Evolutionary conservation across 2,113 vertebrate species (phyloP), one percentile per base, ranked within the genome.

Genomic region (Xiphophorus hellerii): DNA sequence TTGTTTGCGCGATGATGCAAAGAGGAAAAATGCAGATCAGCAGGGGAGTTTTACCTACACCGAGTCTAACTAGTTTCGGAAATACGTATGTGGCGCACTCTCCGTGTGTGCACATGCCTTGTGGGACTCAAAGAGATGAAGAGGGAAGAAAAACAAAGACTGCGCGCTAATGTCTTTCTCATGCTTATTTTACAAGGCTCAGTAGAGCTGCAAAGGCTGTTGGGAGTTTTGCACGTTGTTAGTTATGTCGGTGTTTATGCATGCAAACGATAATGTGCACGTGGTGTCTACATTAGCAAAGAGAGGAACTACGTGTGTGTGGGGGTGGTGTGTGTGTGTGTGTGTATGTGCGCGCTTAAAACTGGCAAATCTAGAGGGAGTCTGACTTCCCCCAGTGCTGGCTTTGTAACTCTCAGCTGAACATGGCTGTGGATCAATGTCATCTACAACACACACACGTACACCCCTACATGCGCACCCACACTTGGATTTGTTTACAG

Each of bases 381-480:
- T 71, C 69, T 69, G 76, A 78, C 80, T 84, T 90, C 69, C 71
- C 74, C 27, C 22, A 62, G 78, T 82, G 87, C 73, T 83, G 81
- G 77, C 80, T 87, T 82, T 86, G 80, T 84, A 89, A 83, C 63
- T 77, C 76, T 76, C 85, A 79, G 78, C 81, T 82, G 78, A 85
- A 84, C 82, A 81, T 90, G 83, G 91, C 79, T 78, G 74, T 31
- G 64, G 82, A 90, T 93, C 88, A 88, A 82, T 90, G 85, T 78
- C 76, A 75, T 83, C 51, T 42, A 48, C 70, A 64, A 12, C 61
- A 72, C 74, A 73, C 78, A 81, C 73, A 44, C 66, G 48, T 4
- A 51, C 67, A 44, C n/a, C 48, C 65, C 65, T n/a, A n/a, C n/a
- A n/a, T n/a, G n/a, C n/a, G n/a, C 71, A 68, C 64, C 69, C 58